Conservation (phyloP, 2,797 vertebrate species). For the Gymnoscopelus braueri region DNA sequence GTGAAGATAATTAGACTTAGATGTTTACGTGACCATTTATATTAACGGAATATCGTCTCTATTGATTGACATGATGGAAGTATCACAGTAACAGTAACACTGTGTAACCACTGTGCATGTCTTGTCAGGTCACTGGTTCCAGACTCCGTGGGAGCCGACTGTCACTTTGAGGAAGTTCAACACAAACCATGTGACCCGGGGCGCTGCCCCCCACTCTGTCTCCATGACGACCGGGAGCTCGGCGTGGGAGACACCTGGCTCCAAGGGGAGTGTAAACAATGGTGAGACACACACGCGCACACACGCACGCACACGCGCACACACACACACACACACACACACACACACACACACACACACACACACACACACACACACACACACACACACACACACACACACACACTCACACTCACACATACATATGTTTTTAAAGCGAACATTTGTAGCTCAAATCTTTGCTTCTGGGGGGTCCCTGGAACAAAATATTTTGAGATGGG, state of each 20-base stretch:
- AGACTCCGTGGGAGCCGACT: conserved; percentile 71
- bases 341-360: conserved; percentile 2
- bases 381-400: not conserved
- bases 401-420: no score
- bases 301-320: not conserved
- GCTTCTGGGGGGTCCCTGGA: no score
- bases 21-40: no score
- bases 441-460: no score
- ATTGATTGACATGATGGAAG: not conserved
- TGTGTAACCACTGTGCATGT: not conserved
- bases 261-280: conserved; percentile 87
- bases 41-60: no score
- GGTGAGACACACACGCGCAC: conserved; percentile 75
- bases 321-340: not conserved
- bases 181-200: conserved; percentile 82
- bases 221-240: conserved; percentile 70
- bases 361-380: not conserved
- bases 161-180: conserved; percentile 85
- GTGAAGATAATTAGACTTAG: no score
- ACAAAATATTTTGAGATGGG: no score
- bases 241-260: conserved; percentile 87
- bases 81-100: no score
- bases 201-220: conserved; percentile 85
- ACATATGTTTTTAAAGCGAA: no score
- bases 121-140: conserved; percentile 81